Evolutionary conservation across 2,797 vertebrate genomes (phyloP).

Genomic region (Danionella dracula): DNA sequence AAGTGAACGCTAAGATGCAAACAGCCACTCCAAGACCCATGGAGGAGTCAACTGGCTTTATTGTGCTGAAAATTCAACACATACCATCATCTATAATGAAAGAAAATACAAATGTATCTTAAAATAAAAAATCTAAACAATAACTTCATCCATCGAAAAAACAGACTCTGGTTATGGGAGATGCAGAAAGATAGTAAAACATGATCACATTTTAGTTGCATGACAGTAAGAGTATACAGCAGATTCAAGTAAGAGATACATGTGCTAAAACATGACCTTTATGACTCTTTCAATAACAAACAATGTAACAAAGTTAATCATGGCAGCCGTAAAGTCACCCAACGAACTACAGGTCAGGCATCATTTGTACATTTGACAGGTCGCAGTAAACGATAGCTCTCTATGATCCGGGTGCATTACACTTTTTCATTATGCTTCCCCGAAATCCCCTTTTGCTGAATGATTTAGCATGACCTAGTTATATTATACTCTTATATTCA

Average conservation of each 20-base stretch:
- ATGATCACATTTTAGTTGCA: slow-evolving; percentile 4
- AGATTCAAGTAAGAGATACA: slow-evolving; percentile 1
- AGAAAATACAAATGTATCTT: too few relatives aligned
- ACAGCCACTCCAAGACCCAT: slow-evolving; percentile 62
- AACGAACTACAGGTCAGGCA: neutral
- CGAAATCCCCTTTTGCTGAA: slow-evolving; percentile 6
- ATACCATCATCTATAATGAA: too few relatives aligned
- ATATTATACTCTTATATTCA: neutral
- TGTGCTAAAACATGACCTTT: neutral
- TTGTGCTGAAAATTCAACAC: too few relatives aligned
- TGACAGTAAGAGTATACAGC: slow-evolving; percentile 3
- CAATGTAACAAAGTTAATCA: slow-evolving; percentile 5
- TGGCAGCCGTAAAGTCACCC: neutral
- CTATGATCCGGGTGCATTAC: neutral
- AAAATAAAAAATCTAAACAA: too few relatives aligned
- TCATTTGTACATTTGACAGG: neutral
- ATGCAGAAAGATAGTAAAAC: neutral
- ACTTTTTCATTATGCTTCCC: neutral
- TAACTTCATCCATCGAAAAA: too few relatives aligned
- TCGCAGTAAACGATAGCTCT: slow-evolving; percentile 1
- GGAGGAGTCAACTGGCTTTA: slow-evolving; percentile 26
- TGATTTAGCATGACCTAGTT: neutral
- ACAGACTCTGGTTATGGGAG: neutral
- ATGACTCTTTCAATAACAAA: neutral
- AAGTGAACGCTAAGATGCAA: slow-evolving; percentile 60